These are phyloP conservation scores for Dyspetes luteomarginatus DNA, from an alignment of 2,888 invertebrate species.

Conservation along the genomic window DNA sequence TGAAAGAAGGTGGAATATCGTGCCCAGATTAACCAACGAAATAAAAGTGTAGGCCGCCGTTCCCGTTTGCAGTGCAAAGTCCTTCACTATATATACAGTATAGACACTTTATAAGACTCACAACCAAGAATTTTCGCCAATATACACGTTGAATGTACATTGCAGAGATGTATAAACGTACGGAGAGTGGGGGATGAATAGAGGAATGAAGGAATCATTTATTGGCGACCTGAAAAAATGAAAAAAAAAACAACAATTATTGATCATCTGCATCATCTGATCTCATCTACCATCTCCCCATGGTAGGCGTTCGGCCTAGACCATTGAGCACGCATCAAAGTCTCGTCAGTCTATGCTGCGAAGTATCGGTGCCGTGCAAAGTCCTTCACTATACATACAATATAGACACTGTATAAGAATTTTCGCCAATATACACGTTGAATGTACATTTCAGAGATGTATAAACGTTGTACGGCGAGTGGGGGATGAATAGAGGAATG, in stretches of 20 bases:
- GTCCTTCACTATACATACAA: constrained; percentile 14
- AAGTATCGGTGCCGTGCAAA: constrained; percentile 47
- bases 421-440: constrained; percentile 13
- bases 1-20: constrained; percentile 39
- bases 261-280: no score
- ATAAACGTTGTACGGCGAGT: not conserved
- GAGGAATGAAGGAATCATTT: not conserved
- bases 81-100: constrained; percentile 17
- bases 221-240: not conserved
- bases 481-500: not conserved
- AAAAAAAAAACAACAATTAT: not conserved
- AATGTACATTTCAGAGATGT: not conserved
- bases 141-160: constrained; percentile 7
- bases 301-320: no score
- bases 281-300: no score
- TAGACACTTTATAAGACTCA: not conserved
- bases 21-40: constrained; percentile 60
- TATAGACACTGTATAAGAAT: constrained; percentile 2
- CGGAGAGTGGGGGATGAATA: not conserved
- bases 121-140: constrained; percentile 8
- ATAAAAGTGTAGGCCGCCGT: constrained; percentile 51
- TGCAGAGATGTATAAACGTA: not conserved
- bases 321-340: no score
- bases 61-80: constrained; percentile 42
- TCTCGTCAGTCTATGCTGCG: no score